These are phyloP conservation scores for Temnothorax unifasciatus DNA, from an alignment of 2,888 invertebrate genomes.

Conservation along the genomic window DNA sequence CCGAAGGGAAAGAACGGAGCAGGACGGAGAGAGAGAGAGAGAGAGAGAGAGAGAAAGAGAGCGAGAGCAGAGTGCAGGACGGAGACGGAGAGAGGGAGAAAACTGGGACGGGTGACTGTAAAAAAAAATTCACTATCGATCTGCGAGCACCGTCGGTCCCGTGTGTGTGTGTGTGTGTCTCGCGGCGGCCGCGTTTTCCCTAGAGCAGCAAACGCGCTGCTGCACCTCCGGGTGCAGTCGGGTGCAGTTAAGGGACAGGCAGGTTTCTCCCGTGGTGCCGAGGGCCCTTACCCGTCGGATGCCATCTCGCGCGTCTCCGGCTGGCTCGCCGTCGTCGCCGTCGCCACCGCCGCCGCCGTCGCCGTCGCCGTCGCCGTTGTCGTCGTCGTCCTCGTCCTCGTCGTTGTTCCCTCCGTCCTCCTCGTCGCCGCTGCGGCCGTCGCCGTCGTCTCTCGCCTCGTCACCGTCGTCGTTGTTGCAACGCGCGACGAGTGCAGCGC, in stretches of 20 bases:
- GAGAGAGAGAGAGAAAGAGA: conserved; percentile 51
- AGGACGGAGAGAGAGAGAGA: neutral
- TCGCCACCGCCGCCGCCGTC: neutral
- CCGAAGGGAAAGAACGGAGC: neutral
- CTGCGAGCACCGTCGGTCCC: conserved; percentile 71
- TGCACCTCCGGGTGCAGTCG: conserved; percentile 30
- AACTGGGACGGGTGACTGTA: conserved; percentile 78
- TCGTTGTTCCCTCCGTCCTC: neutral
- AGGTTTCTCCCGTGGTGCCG: conserved; percentile 1
- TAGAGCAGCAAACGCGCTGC: conserved; percentile 40
- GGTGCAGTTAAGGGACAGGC: conserved; percentile 27
- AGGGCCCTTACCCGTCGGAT: conserved; percentile 76
- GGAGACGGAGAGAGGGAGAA: conserved; percentile 57
- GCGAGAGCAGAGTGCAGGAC: neutral
- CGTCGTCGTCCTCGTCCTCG: neutral
- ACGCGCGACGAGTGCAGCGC: conserved; percentile 31
- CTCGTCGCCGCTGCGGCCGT: neutral
- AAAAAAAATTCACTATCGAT: conserved; percentile 78
- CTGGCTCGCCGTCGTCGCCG: neutral
- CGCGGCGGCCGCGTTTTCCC: conserved; percentile 60
- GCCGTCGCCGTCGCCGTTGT: neutral
- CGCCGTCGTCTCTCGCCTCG: conserved; percentile 4
- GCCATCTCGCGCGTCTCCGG: conserved; percentile 70
- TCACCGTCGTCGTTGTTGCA: conserved; percentile 36
- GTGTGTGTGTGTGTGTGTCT: conserved; percentile 49